Evolutionary conservation across 2,888 invertebrate genomes (phyloP).

Genomic region (Eupithecia tripunctaria): DNA sequence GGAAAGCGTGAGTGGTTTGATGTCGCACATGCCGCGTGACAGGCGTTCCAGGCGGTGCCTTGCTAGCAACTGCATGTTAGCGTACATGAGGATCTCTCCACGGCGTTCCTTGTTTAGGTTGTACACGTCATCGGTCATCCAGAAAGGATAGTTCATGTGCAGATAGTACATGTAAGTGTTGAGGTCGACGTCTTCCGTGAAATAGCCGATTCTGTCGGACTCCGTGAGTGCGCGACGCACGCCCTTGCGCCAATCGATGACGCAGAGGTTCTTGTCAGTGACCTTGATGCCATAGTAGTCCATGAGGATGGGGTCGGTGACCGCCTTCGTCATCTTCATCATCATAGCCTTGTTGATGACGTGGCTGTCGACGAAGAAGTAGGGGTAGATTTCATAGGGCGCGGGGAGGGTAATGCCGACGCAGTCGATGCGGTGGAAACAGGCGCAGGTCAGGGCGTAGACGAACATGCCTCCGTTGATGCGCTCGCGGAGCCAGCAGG

Average conservation of each 20-base stretch:
- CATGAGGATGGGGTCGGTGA: slow-evolving; percentile 79
- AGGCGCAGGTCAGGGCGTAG: slow-evolving; percentile 87
- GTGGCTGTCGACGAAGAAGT: slow-evolving; percentile 89
- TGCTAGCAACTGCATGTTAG: slow-evolving; percentile 87
- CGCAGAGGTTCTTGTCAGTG: slow-evolving; percentile 83
- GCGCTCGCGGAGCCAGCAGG: slow-evolving; percentile 88
- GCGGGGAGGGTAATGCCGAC: slow-evolving; percentile 88
- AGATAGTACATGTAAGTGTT: slow-evolving; percentile 89
- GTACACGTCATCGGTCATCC: slow-evolving; percentile 85
- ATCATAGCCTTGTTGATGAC: slow-evolving; percentile 88
- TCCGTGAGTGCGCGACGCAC: slow-evolving; percentile 83
- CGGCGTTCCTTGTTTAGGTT: slow-evolving; percentile 77
- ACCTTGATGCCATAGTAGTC: slow-evolving; percentile 80
- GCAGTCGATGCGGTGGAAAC: slow-evolving; percentile 88
- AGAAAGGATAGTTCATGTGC: slow-evolving; percentile 88
- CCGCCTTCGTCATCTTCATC: slow-evolving; percentile 86
- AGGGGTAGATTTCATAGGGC: slow-evolving; percentile 91
- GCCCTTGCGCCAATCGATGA: slow-evolving; percentile 88
- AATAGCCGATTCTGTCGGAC: slow-evolving; percentile 87
- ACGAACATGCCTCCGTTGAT: slow-evolving; percentile 90
- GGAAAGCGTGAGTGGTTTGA: slow-evolving; percentile 77
- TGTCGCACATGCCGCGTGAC: slow-evolving; percentile 76
- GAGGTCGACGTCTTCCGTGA: slow-evolving; percentile 90
- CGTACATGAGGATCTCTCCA: slow-evolving; percentile 85
- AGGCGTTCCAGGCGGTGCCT: slow-evolving; percentile 82